Conservation (phyloP, 2,113 vertebrate species). For the Oryzias curvinotus region DNA sequence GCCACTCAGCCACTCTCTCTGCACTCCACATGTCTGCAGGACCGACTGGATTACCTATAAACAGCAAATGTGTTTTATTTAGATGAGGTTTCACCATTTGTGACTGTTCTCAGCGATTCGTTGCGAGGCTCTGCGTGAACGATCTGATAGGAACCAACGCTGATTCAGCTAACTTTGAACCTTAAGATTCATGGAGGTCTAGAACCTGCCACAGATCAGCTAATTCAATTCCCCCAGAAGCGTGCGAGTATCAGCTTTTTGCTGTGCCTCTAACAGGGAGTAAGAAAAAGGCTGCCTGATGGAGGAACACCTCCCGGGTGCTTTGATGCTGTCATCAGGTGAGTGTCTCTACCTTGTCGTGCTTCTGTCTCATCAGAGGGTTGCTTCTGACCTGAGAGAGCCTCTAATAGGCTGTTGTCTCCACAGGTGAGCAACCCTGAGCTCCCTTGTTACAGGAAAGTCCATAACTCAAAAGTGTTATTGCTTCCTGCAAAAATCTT, state of each 20-base stretch:
- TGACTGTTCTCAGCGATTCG: conserved; percentile 40
- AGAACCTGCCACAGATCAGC: conserved; percentile 25
- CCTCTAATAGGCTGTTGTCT: conserved; percentile 44
- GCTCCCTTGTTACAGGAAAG: conserved; percentile 44
- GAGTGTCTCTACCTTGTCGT: conserved; percentile 23
- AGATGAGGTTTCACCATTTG: conserved; percentile 45
- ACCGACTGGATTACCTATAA: conserved; percentile 37
- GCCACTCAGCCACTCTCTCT: conserved; percentile 18
- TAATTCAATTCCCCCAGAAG: conserved; percentile 19
- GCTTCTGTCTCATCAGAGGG: conserved; percentile 53
- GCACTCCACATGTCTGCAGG: conserved; percentile 41
- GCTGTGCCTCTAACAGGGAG: conserved; percentile 7
- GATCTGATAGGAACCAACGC: conserved; percentile 30
- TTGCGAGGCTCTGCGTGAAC: conserved; percentile 4
- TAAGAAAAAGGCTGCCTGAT: conserved; percentile 17
- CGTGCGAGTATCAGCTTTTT: not conserved
- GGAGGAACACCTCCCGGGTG: conserved; percentile 27
- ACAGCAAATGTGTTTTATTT: conserved; percentile 41
- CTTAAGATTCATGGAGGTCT: conserved; percentile 27
- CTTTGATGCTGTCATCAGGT: conserved; percentile 28
- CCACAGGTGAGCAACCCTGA: conserved; percentile 45
- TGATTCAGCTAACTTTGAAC: conserved; percentile 17
- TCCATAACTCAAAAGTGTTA: conserved; percentile 54
- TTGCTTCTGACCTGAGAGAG: conserved; percentile 39
- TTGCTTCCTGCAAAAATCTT: conserved; percentile 38